Percentiles rank a stretch among this genome's conserved stretches.
Conservation (phyloP, 2,888 invertebrate species). For the Chrysomela aeneicollis region DNA sequence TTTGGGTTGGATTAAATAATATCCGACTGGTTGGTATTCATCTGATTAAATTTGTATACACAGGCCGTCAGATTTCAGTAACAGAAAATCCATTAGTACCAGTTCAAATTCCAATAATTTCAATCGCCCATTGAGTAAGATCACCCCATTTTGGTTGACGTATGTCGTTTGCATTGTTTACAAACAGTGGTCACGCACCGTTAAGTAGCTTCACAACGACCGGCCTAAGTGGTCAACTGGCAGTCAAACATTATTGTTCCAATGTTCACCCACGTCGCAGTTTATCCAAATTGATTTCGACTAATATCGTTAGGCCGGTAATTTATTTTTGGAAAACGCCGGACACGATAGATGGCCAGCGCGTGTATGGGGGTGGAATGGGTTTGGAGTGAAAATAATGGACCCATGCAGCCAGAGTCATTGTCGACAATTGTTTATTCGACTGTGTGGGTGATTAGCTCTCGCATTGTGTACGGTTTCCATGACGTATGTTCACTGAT, state of each 20-base stretch:
- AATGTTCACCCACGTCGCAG: constrained; percentile 22
- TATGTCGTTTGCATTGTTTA: constrained; percentile 50
- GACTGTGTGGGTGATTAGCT: too few relatives aligned
- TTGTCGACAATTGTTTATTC: too few relatives aligned
- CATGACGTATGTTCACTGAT: too few relatives aligned
- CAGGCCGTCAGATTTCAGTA: too few relatives aligned
- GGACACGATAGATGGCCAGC: not conserved
- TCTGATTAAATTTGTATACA: too few relatives aligned
- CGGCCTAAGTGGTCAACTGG: constrained; percentile 26
- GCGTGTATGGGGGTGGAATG: not conserved
- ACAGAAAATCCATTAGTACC: too few relatives aligned
- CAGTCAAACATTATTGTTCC: constrained; percentile 27
- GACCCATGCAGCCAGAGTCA: too few relatives aligned
- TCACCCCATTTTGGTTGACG: constrained; percentile 36
- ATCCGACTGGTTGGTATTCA: too few relatives aligned
- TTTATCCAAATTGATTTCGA: constrained; percentile 18
- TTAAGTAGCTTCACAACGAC: constrained; percentile 44
- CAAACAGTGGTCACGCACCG: constrained; percentile 55
- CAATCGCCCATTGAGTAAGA: constrained; percentile 20
- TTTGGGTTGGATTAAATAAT: too few relatives aligned
- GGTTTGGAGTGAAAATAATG: too few relatives aligned
- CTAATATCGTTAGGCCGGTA: constrained; percentile 15
- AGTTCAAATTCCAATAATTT: too few relatives aligned
- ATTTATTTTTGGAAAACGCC: constrained; percentile 8
- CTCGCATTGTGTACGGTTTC: too few relatives aligned